Evolutionary conservation across 1,140 invertebrate species (phyloP), one percentile per base, ranked within the genome.

Genomic region (Drosophila pandora): DNA sequence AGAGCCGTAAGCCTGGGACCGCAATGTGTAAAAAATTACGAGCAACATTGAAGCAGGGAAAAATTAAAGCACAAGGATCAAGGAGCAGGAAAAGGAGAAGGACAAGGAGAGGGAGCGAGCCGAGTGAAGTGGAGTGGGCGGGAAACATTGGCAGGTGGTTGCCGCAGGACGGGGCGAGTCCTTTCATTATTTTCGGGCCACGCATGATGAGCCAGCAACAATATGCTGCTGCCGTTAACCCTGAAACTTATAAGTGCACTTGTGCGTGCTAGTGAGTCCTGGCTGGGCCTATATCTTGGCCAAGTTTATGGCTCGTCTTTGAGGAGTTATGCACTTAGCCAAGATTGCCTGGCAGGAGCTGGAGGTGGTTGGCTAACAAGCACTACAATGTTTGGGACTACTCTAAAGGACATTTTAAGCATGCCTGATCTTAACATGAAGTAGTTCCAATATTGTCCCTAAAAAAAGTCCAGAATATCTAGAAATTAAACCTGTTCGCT

Each of bases 211-310:
- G 48, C 64, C 62, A 71, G 63, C 83, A 81, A 90, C 85, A 91
- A 91, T 88, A 90, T 90, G 90, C 76, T 78, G 75, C 81, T 90
- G 90, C 79, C 88, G 87, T 90, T 91, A 91, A 90, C 90, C 90
- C 90, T 67, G 81, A 80, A 79, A 79, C 65, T 73, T 79, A 74
- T 67, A 57, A 39, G 72, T 68, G 62, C 58, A 52, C 50, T 23
- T 28, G n/a, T 21, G 56, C 43, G 43, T 47, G 32, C n/a, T 12
- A 41, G 50, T 13, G 41, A 43, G 41, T 43, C 41, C 41, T 43
- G 13, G 13, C 41, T 21, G 41, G 2, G 8, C 13, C 13, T 43
- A 21, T 43, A 21, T 17, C 3, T 9, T 21, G 13, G 41, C 41
- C 41, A n/a, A 49, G 47, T 78, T 72, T 65, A 78, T 47, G 74